Conservation (phyloP, 2,888 invertebrate species). For the Harpalus rubripes region DNA sequence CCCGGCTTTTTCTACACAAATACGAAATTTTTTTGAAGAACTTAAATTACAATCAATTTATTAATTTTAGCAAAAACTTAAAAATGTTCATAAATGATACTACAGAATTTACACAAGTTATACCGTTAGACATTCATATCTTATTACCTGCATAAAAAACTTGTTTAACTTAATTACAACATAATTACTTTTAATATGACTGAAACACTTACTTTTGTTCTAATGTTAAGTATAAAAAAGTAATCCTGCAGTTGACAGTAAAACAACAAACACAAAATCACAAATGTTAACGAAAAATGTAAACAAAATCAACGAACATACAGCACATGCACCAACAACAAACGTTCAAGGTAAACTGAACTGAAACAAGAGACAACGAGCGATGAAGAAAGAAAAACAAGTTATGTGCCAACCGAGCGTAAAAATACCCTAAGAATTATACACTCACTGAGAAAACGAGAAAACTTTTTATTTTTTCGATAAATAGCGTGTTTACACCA, state of each 20-base stretch:
- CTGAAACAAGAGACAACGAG: slow-evolving; percentile 68
- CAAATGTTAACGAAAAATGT: slow-evolving; percentile 56
- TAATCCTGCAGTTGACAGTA: slow-evolving; percentile 59
- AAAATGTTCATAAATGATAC: slow-evolving; percentile 29
- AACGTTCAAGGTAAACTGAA: slow-evolving; percentile 74
- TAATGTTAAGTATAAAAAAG: neutral
- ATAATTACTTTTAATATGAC: slow-evolving; percentile 40
- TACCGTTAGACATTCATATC: slow-evolving; percentile 61
- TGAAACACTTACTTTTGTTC: slow-evolving; percentile 41
- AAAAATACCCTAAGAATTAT: slow-evolving; percentile 69
- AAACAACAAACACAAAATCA: slow-evolving; percentile 51
- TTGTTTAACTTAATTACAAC: slow-evolving; percentile 58
- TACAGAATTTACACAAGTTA: slow-evolving; percentile 20
- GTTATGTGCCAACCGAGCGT: slow-evolving; percentile 71
- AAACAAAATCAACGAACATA: slow-evolving; percentile 58
- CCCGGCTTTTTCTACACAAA: slow-evolving; percentile 26
- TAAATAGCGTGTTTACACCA: neutral
- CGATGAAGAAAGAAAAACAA: slow-evolving; percentile 69
- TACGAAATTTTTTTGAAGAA: slow-evolving; percentile 1
- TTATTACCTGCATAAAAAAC: slow-evolving; percentile 62
- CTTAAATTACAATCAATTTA: slow-evolving; percentile 9
- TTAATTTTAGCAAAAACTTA: slow-evolving; percentile 10
- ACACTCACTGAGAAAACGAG: neutral
- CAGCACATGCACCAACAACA: slow-evolving; percentile 67
- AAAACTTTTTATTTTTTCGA: neutral